A percentile compares a stretch with the other conserved stretches of the same genome.
Evolutionary conservation across 2,113 vertebrate genomes (phyloP).

Genomic region (Amphiprion percula): DNA sequence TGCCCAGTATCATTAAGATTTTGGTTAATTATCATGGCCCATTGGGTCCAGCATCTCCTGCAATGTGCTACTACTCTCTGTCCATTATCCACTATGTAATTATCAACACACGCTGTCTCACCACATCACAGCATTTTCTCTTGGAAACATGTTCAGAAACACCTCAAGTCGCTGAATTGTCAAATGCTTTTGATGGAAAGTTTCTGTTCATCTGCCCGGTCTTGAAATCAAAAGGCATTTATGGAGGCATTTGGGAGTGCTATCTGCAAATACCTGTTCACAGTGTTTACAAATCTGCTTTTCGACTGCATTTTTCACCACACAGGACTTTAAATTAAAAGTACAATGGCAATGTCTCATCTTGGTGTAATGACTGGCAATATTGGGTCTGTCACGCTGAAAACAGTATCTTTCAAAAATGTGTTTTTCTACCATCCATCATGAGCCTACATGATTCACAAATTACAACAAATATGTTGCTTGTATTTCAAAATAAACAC

Average conservation of each 20-base stretch:
- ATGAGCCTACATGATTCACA: background rate
- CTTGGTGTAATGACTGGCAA: background rate
- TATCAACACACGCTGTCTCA: conserved; percentile 62
- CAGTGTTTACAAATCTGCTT: conserved; percentile 27
- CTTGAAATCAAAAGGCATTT: conserved; percentile 58
- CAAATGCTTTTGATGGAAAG: conserved; percentile 55
- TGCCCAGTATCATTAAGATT: conserved; percentile 79
- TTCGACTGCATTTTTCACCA: conserved; percentile 10
- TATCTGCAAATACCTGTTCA: conserved; percentile 45
- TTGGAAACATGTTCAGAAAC: conserved; percentile 73
- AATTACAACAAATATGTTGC: background rate
- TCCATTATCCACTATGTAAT: conserved; percentile 71
- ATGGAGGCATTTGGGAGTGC: conserved; percentile 37
- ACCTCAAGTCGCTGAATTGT: conserved; percentile 69
- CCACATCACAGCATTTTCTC: conserved; percentile 53
- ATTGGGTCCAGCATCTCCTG: conserved; percentile 76
- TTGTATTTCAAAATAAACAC: conserved; percentile 15
- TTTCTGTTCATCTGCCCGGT: conserved; percentile 43
- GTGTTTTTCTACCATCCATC: background rate
- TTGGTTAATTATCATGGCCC: conserved; percentile 82
- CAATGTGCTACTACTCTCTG: conserved; percentile 57
- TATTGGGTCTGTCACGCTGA: background rate
- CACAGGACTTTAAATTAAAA: conserved; percentile 18
- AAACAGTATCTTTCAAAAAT: conserved; percentile 16
- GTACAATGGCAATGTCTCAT: background rate